Base-by-base conservation (phyloP, 1,140 invertebrate species). In the Lasaia peninsularis region DNA sequence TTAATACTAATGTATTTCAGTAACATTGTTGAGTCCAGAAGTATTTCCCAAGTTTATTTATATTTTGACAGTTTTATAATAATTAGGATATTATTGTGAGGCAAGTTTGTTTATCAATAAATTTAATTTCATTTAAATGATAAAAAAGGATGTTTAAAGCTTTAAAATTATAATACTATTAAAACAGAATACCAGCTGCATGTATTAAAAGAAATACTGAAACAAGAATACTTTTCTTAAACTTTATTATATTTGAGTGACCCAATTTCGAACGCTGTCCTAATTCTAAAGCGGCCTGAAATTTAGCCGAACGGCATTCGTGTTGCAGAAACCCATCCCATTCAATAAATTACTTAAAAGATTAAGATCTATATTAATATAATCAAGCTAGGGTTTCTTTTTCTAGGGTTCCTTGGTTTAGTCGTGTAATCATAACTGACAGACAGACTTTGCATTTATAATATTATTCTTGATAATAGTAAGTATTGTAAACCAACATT, bases 231-330 rank as follows among this genome's bases (percentile, higher is more conserved):
- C 71, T 70, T 70, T 53, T 60, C 68, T 68, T 67, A 73, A 65
- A 73, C 69, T 79, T 78, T 76, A 71, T 67, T 58, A 67, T 69
- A 70, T 69, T 77, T 77, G 68, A 72, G 71, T 79, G 82, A 86
- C 80, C 82, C 66, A 79, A 84, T 82, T 86, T 72, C 65, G 75
- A 78, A 80, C 75, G 78, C 75, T 76, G 82, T 77, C 72, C 79
- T 73, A 74, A 78, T 79, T 86, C 67, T 67, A 56, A 52, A 66
- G 65, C 53, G 52, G 65, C 50, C 63, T 54, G 37, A 54, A 54
- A 54, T 54, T 54, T 40, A 35, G 28, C 35, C n/a, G 18, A 9
- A 16, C 16, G n/a, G 20, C 35, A 54, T 54, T 40, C 52, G 24
- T 18, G 31, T 24, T 51, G 49, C 12, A 28, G 28, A 31, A 24